phyloP scores from a whole-genome alignment of 2,888 invertebrate species.

The Eupelmus urozonus region DNA sequence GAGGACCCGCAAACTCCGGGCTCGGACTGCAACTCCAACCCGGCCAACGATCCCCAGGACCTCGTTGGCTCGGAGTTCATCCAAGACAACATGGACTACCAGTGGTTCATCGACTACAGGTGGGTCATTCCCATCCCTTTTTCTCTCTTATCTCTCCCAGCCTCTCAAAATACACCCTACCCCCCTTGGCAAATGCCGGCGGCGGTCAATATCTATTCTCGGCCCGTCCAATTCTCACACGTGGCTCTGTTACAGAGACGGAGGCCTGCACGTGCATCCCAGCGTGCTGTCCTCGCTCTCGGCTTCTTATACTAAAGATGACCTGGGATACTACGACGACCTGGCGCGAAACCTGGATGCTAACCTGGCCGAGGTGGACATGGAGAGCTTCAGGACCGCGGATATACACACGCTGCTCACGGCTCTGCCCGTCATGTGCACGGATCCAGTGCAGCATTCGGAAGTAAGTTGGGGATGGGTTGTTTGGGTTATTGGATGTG shows the following conservation, averaged over 20 bases:
- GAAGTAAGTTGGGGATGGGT: constrained; percentile 72
- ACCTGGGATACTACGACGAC: constrained; percentile 87
- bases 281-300: constrained; percentile 90
- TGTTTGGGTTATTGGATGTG: no score
- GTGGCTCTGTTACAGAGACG: constrained; percentile 92
- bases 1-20: constrained; percentile 78
- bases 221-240: constrained; percentile 39
- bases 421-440: constrained; percentile 84
- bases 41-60: constrained; percentile 80
- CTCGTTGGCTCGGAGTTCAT: constrained; percentile 82
- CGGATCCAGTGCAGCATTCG: constrained; percentile 75
- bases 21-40: constrained; percentile 81
- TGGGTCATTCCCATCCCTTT: constrained; percentile 74
- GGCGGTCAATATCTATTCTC: constrained; percentile 45
- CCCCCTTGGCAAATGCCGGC: constrained; percentile 16
- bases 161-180: constrained; percentile 8
- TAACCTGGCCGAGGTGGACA: constrained; percentile 95
- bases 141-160: no score
- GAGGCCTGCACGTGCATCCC: constrained; percentile 86
- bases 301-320: constrained; percentile 86
- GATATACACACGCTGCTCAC: constrained; percentile 93
- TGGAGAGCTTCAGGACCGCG: constrained; percentile 95
- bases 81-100: constrained; percentile 93
- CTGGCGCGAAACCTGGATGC: constrained; percentile 93
- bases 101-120: constrained; percentile 95